Conservation (phyloP, 2,113 vertebrate species). For the Ranitomeya variabilis region DNA sequence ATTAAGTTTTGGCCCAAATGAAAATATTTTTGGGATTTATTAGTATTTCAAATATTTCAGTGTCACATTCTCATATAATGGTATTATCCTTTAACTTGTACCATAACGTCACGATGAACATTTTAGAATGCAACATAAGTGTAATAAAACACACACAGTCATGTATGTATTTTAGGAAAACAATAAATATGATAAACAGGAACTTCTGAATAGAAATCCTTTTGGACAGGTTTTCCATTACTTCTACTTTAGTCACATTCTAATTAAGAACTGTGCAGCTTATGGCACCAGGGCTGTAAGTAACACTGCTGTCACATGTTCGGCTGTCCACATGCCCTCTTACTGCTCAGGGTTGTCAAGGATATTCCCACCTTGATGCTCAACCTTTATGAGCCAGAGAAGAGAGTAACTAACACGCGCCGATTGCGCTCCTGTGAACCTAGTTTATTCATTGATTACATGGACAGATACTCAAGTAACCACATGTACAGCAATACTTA, state of each 20-base stretch:
- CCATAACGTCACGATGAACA: background rate
- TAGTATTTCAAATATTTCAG: background rate
- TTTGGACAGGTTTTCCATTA: background rate
- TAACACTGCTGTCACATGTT: background rate
- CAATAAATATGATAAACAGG: background rate
- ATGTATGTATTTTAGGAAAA: background rate
- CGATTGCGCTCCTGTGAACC: background rate
- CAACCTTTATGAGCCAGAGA: background rate
- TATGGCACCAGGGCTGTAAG: slow-evolving; percentile 21
- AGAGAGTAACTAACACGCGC: background rate
- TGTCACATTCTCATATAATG: background rate
- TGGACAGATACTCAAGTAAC: background rate
- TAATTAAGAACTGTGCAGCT: background rate
- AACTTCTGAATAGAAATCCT: background rate
- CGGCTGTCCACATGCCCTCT: background rate
- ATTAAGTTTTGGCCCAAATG: slow-evolving; percentile 30
- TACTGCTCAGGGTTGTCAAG: background rate
- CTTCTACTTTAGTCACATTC: background rate
- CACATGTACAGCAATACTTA: no score
- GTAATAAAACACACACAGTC: background rate
- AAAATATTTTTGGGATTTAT: background rate
- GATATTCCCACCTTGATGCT: no score
- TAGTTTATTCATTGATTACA: background rate
- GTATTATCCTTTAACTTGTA: background rate
- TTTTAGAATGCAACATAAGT: background rate